Evolutionary conservation across 2,888 invertebrate species (phyloP).

Genomic region (Rhogogaster chlorosoma): DNA sequence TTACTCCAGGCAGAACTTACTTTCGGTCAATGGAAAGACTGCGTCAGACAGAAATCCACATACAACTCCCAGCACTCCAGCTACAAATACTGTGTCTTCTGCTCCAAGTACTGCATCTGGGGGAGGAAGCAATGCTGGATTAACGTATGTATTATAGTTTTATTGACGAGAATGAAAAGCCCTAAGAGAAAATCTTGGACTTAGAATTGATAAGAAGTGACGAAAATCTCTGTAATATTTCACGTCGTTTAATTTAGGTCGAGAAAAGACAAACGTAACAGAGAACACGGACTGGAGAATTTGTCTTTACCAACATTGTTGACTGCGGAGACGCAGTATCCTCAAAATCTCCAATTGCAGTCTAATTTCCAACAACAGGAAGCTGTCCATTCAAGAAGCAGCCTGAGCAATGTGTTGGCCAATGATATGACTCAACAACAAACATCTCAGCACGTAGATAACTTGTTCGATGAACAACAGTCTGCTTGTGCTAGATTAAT

Average conservation of each 20-base stretch:
- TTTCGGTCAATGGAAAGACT: conserved; percentile 87
- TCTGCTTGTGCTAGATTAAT: conserved; percentile 62
- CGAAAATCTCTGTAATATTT: background rate
- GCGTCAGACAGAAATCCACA: conserved; percentile 60
- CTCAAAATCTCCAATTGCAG: conserved; percentile 68
- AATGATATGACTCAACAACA: conserved; percentile 67
- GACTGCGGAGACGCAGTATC: conserved; percentile 69
- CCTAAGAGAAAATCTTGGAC: background rate
- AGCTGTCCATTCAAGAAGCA: conserved; percentile 62
- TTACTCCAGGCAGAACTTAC: conserved; percentile 93
- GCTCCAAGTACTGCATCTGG: conserved; percentile 26
- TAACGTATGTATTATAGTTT: conserved; percentile 19
- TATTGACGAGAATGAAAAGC: background rate
- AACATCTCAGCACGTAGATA: conserved; percentile 67
- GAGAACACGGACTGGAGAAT: conserved; percentile 70
- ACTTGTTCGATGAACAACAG: conserved; percentile 70
- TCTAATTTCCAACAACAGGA: conserved; percentile 67
- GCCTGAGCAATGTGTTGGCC: conserved; percentile 66
- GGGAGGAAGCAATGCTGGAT: conserved; percentile 26
- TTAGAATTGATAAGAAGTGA: background rate
- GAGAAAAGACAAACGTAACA: conserved; percentile 72
- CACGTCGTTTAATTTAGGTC: conserved; percentile 1
- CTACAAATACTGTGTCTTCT: conserved; percentile 60
- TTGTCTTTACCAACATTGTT: conserved; percentile 64
- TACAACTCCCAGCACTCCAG: conserved; percentile 56